A percentile compares a stretch with the other conserved stretches of the same genome.
Conservation (phyloP, 92 coral and sea anemone species). For the Scolanthus callimorphus region DNA sequence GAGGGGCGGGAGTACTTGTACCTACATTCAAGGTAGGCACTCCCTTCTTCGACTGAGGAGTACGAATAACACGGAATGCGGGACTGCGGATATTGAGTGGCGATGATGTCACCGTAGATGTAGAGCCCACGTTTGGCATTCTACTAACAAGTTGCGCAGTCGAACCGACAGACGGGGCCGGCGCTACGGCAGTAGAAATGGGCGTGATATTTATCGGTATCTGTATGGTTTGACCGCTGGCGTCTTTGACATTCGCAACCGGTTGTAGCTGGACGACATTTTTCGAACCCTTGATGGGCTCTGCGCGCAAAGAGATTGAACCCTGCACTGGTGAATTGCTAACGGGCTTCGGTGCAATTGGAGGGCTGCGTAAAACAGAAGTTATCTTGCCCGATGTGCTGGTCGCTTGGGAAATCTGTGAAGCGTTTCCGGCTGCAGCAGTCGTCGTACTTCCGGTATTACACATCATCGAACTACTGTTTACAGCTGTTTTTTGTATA, state of each 20-base stretch:
- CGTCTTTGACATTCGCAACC: background rate
- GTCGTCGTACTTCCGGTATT: too few species aligned
- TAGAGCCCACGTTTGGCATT: background rate
- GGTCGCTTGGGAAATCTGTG: background rate
- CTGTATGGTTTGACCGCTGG: background rate
- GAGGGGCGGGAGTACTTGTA: background rate
- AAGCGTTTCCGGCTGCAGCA: too few species aligned
- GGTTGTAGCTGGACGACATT: background rate
- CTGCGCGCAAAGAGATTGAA: background rate
- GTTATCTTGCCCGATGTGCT: background rate
- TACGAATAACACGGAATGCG: too few species aligned
- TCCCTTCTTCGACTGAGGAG: background rate
- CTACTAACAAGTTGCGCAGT: background rate
- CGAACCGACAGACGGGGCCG: background rate
- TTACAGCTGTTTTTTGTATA: too few species aligned
- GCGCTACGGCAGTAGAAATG: background rate
- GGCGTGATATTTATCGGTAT: background rate
- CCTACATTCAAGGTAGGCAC: background rate
- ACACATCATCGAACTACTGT: too few species aligned
- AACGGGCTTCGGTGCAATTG: too few species aligned
- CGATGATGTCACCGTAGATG: background rate
- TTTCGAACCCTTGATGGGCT: background rate
- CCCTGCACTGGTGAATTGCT: too few species aligned
- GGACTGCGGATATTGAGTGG: too few species aligned
- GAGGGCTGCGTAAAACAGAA: too few species aligned